Base-by-base conservation (phyloP, 2,113 vertebrate species). In the Oreochromis aureus region DNA sequence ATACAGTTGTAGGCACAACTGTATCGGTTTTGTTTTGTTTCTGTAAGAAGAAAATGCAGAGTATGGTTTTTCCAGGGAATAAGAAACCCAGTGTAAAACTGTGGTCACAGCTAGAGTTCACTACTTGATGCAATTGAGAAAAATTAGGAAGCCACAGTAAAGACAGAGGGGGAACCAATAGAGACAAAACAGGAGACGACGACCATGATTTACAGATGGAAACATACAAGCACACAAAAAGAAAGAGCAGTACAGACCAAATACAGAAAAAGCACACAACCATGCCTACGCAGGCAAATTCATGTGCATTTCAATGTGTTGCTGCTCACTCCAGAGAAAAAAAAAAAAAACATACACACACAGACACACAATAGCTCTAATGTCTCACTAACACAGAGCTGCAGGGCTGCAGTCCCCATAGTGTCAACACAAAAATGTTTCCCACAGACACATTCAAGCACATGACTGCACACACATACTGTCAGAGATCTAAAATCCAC, bases 211-310 rank as follows among this genome's bases (percentile, higher is more conserved):
- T 73, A 53, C 53, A 90, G 80, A 83, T 44, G 51, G 66, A 76
- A 36, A 76, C 27, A 53, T 32, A 81, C 27, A 48, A 30, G 24
- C 15, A 13, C 6, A 78, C 24, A 86, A 18, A 89, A 11, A 30
- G 41, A 73, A 16, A 80, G 69, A 32, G 41, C 27, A 34, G 22
- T n/a, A 80, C 81, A 58, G 10, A 81, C 9, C 39, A 71, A 87
- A 90, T 66, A 53, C 69, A 86, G 84, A 91, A 83, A 58, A 82
- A 79, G 24, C 84, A 80, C 34, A 55, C 39, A 85, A 59, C 48
- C 79, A 86, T 87, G 82, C 91, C 90, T 83, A 90, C 93, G 83
- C 89, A 90, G 59, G 79, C 78, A 88, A 69, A 89, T 92, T 71
- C 80, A 89, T 88, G 90, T 93, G 82, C 84, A 94, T 85, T 63